Percentiles rank a stretch among this genome's conserved stretches.
Conservation (phyloP, 2,113 vertebrate genomes). For the Pedionomus torquatus region DNA sequence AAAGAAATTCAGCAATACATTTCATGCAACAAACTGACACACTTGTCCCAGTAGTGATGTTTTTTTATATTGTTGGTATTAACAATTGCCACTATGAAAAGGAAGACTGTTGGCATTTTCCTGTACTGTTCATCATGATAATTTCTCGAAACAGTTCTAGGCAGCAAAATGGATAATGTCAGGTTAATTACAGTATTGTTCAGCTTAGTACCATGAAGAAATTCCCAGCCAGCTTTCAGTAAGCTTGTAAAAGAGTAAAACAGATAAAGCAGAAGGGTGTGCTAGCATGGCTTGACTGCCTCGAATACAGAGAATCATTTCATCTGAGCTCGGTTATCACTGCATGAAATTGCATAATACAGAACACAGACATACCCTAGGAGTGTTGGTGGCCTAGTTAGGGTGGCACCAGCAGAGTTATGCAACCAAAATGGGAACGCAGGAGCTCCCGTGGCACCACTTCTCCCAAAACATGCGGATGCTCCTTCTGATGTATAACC, state of each 20-base stretch:
- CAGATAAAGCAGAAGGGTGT: neutral
- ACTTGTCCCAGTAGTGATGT: neutral
- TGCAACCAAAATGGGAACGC: neutral
- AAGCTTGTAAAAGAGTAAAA: neutral
- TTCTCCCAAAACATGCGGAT: neutral
- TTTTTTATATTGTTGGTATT: neutral
- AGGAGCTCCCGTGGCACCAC: neutral
- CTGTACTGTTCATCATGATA: neutral
- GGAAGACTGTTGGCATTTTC: neutral
- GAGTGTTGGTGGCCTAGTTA: slow-evolving; percentile 54
- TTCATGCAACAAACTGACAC: neutral
- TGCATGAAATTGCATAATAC: slow-evolving; percentile 26
- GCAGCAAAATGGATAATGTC: neutral
- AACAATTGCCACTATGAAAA: neutral
- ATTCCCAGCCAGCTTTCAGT: neutral
- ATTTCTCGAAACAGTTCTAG: neutral
- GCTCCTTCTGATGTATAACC: neutral
- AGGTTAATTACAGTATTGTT: neutral
- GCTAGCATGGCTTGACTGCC: neutral
- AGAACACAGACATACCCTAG: neutral
- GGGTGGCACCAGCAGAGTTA: slow-evolving; percentile 44
- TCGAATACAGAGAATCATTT: neutral
- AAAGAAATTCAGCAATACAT: neutral
- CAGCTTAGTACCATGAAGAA: neutral
- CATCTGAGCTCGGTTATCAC: neutral